phyloP scores from a whole-genome alignment of 1,140 invertebrate genomes.

The Aphis craccivora region DNA sequence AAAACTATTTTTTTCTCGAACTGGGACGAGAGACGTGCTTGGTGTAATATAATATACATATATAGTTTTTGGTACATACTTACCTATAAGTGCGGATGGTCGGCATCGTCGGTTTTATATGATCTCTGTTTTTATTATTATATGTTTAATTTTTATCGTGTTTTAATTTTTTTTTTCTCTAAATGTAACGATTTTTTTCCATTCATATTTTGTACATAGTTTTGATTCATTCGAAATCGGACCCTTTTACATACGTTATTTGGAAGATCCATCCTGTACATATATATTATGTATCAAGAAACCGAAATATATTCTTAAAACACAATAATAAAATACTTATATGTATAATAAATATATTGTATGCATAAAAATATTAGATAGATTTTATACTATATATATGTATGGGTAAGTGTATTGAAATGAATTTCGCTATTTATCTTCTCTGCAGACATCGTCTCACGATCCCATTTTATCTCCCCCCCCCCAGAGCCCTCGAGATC shows the following conservation, averaged over 20 bases:
- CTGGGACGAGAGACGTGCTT: neutral
- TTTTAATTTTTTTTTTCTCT: neutral
- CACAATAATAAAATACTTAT: neutral
- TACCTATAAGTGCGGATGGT: neutral
- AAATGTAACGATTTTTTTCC: constrained; percentile 7
- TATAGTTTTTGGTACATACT: neutral
- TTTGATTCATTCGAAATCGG: neutral
- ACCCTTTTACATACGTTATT: neutral
- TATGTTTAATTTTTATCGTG: constrained; percentile 25
- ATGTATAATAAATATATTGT: neutral
- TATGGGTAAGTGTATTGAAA: neutral
- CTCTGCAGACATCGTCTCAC: no score
- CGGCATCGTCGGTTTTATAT: constrained; percentile 35
- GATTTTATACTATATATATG: neutral
- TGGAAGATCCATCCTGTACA: neutral
- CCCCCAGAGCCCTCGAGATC: neutral
- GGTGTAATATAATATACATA: neutral
- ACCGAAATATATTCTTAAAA: neutral
- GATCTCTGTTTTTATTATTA: constrained; percentile 51
- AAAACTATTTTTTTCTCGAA: neutral
- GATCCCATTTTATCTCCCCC: neutral
- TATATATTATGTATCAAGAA: neutral
- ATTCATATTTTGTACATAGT: constrained; percentile 6
- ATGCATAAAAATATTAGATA: neutral
- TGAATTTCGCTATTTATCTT: neutral